phyloP scores from a whole-genome alignment of 2,113 vertebrate genomes.

The Pelobates fuscus region DNA sequence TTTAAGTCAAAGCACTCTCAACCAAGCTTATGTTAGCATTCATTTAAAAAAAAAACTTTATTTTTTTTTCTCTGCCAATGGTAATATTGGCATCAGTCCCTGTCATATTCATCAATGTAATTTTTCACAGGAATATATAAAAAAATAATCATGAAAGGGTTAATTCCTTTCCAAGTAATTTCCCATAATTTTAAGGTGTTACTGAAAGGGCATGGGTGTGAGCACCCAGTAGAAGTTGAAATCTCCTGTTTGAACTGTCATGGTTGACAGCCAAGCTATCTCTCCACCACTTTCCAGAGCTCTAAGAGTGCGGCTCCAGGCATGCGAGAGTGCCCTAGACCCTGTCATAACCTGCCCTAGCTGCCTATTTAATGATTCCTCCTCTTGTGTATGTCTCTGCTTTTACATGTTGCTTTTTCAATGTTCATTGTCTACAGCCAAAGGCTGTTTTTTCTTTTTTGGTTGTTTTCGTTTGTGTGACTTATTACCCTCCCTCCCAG shows the following conservation, averaged over 20 bases:
- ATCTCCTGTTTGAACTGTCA: slow-evolving; percentile 40
- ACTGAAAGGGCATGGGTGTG: slow-evolving; percentile 18
- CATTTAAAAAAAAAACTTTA: too few relatives aligned
- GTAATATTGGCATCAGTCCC: too few relatives aligned
- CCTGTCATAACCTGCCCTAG: slow-evolving; percentile 40
- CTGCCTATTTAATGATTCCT: slow-evolving; percentile 10
- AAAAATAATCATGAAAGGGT: too few relatives aligned
- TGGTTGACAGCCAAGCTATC: slow-evolving; percentile 36
- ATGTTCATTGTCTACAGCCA: slow-evolving; percentile 32
- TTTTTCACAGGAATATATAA: too few relatives aligned
- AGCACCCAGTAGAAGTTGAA: slow-evolving; percentile 9
- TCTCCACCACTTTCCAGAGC: slow-evolving; percentile 32
- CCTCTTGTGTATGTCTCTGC: slow-evolving; percentile 26
- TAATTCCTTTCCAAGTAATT: too few relatives aligned
- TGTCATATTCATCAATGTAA: too few relatives aligned
- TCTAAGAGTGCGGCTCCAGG: slow-evolving; percentile 33
- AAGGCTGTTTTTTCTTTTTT: slow-evolving; percentile 22
- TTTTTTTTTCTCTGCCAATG: too few relatives aligned
- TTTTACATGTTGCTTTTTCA: slow-evolving; percentile 32
- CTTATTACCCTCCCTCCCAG: slow-evolving; percentile 4
- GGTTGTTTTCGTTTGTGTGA: slow-evolving; percentile 1
- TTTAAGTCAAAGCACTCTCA: too few relatives aligned
- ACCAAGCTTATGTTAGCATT: too few relatives aligned
- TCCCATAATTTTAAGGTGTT: slow-evolving; percentile 11
- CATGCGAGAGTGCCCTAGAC: slow-evolving; percentile 19